phyloP scores from a whole-genome alignment of 2,113 vertebrate species.

The Heloderma charlesbogerti region DNA sequence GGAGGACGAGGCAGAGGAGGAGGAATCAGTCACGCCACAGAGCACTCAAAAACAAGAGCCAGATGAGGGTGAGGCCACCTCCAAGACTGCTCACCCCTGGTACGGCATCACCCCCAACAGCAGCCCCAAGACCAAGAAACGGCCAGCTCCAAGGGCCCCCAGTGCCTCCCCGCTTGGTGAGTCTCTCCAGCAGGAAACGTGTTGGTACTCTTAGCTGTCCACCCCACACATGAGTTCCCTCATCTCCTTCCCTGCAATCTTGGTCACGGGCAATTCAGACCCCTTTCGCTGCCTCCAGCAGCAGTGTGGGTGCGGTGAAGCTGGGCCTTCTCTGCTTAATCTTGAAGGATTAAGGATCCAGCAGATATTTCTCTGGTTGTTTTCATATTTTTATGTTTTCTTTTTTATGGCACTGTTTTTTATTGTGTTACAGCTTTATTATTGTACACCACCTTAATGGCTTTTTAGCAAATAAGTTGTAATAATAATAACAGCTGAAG shows the following conservation, averaged over 20 bases:
- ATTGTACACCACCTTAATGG: too few relatives aligned
- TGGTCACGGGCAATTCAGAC: not conserved
- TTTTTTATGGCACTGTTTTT: too few relatives aligned
- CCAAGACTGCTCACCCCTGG: constrained; percentile 89
- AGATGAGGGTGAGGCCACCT: constrained; percentile 42
- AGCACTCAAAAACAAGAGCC: constrained; percentile 45
- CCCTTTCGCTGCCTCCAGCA: not conserved
- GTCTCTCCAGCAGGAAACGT: constrained; percentile 18
- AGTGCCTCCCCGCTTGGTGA: constrained; percentile 78
- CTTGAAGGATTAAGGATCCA: not conserved
- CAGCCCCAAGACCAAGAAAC: constrained; percentile 86
- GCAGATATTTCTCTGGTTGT: not conserved
- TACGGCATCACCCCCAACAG: constrained; percentile 92
- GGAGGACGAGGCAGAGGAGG: constrained; percentile 69
- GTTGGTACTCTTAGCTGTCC: too few relatives aligned
- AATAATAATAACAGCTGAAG: rapidly evolving
- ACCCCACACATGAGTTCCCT: not conserved
- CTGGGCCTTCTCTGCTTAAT: not conserved
- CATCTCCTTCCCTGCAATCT: not conserved
- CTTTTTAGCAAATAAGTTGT: too few relatives aligned
- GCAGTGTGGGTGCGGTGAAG: not conserved
- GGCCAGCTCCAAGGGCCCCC: constrained; percentile 87
- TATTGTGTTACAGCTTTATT: too few relatives aligned
- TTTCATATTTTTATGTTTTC: too few relatives aligned
- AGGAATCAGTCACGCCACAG: constrained; percentile 32